Base-by-base conservation (phyloP, 30 jellyfish, hydroid and myxozoan species). In the Catostylus mosaicus region DNA sequence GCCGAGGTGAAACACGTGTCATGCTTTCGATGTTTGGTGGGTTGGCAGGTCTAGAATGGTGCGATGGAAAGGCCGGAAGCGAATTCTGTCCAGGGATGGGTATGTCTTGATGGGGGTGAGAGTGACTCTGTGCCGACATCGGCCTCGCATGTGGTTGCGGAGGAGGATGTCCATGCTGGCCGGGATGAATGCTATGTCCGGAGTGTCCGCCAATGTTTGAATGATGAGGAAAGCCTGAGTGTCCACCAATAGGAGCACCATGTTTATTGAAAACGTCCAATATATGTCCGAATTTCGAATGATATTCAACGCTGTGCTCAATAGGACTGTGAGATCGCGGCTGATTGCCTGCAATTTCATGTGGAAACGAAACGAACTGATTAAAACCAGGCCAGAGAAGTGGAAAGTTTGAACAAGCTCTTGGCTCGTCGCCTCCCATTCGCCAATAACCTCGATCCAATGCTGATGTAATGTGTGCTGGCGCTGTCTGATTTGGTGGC, bases 381-480 rank as follows among this genome's bases (percentile, higher is more conserved):
- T 85, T 85, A 50, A 85, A 85, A 0, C 73, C 88, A 33, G 96
- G 96, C 88, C 88, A 88, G 36, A 88, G 36, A 37, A 69, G 65
- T 34, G 96, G 88, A 33, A 88, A 71, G 51, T 88, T 88, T 45
- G 96, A 87, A 70, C 61, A 67, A 30, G 81, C 43, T 35, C 88
- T 78, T 0, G 86, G 96, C 23, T 88, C 96, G 22, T 78, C 86
- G 19, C 90, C 96, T 8, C 78, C 75, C 73, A 47, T 75, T 63
- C 84, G 83, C 84, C 88, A 59, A 76, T 52, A 80, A 48, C 62
- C 64, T 6, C 97, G 89, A 38, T 80, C 30, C 9, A 90, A 90
- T 30, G 87, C 76, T 35, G 99, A 94, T 20, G 99, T 94, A 30
- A 94, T 88, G 50, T 94, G 99, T 51, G 99, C 99, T 22, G 97